A percentile compares a stretch with the other conserved stretches of the same genome.
Evolutionary conservation across 2,888 invertebrate genomes (phyloP).

Genomic region (Cheilosia urbana): DNA sequence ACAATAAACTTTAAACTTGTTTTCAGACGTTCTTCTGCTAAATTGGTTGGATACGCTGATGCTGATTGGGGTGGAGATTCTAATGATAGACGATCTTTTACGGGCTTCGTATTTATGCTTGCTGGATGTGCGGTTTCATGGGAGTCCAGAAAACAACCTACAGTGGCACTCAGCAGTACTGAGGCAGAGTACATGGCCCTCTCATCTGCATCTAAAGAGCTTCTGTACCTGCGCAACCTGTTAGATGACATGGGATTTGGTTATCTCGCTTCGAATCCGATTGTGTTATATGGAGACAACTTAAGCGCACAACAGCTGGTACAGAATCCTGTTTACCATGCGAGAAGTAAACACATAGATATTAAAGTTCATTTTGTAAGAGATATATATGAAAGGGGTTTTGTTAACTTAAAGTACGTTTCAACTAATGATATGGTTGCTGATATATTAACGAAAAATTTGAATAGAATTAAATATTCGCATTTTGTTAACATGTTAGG

Average conservation of each 20-base stretch:
- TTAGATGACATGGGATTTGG: constrained; percentile 27
- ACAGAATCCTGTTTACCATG: constrained; percentile 37
- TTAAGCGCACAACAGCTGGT: constrained; percentile 32
- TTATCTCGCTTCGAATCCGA: not conserved
- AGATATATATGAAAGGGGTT: constrained; percentile 8
- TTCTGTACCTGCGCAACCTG: constrained; percentile 32
- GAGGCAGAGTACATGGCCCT: constrained; percentile 34
- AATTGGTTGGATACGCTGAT: constrained; percentile 41
- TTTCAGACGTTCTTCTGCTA: constrained; percentile 34
- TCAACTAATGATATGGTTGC: constrained; percentile 19
- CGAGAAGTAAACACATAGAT: constrained; percentile 47
- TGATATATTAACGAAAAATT: constrained; percentile 11
- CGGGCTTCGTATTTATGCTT: constrained; percentile 29
- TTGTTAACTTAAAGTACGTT: not conserved
- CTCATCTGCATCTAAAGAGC: constrained; percentile 32
- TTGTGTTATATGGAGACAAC: constrained; percentile 11
- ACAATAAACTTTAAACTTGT: constrained; percentile 30
- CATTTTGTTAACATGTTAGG: too few species aligned
- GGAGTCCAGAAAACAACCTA: constrained; percentile 33
- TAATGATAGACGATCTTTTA: constrained; percentile 49
- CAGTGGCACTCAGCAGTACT: constrained; percentile 20
- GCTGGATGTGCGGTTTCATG: constrained; percentile 36
- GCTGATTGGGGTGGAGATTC: constrained; percentile 50
- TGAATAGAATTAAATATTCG: too few species aligned
- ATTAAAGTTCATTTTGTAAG: constrained; percentile 37